These are phyloP conservation scores for Paelopatides confundens DNA, from an alignment of 53 echinoderm and acorn worm species.

Conservation along the genomic window DNA sequence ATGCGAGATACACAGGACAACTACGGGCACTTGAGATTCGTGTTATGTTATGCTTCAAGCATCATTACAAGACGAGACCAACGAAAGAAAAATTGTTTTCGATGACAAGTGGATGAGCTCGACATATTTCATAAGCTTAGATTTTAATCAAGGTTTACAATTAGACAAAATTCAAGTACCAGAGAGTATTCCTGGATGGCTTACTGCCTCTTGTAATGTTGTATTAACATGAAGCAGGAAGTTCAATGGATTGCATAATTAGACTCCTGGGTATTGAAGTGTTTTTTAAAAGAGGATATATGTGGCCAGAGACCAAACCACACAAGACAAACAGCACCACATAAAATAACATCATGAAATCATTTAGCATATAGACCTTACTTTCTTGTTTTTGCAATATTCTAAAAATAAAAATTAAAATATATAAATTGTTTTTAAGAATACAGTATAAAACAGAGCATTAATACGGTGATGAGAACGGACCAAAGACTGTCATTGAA, in stretches of 20 bases:
- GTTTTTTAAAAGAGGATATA: neutral
- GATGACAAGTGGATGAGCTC: slow-evolving; percentile 26
- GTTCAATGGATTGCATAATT: neutral
- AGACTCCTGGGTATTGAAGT: neutral
- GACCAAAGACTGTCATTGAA: too few relatives aligned
- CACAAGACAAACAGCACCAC: too few relatives aligned
- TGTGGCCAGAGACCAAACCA: too few relatives aligned
- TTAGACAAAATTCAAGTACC: slow-evolving; percentile 30
- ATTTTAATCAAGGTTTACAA: slow-evolving; percentile 42
- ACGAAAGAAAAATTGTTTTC: slow-evolving; percentile 28
- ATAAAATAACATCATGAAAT: too few relatives aligned
- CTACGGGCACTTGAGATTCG: slow-evolving; percentile 28
- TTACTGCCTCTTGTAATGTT: too few relatives aligned
- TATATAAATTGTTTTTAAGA: too few relatives aligned
- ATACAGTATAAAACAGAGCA: too few relatives aligned
- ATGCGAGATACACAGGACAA: slow-evolving; percentile 34
- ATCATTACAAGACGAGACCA: neutral
- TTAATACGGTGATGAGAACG: too few relatives aligned
- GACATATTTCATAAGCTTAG: slow-evolving; percentile 5
- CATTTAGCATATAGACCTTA: too few relatives aligned
- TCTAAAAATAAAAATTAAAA: too few relatives aligned
- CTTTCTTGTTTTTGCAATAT: too few relatives aligned
- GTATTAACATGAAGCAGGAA: slow-evolving; percentile 7
- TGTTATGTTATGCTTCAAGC: neutral
- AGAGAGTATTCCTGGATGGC: neutral